phyloP scores from a whole-genome alignment of 1,140 invertebrate genomes.

The Bombus confusus region DNA sequence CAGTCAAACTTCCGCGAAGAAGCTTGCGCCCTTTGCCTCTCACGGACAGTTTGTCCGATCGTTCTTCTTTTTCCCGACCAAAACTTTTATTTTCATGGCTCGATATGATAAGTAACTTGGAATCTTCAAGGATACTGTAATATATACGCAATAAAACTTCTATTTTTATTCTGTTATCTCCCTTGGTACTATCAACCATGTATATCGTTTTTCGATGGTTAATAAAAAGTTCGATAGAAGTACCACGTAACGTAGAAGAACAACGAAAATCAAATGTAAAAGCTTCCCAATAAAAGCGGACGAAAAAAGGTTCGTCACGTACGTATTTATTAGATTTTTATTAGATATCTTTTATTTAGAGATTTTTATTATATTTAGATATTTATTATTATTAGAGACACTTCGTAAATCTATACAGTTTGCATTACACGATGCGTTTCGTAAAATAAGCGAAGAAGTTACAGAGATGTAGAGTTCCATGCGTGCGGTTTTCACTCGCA shows the following conservation, averaged over 20 bases:
- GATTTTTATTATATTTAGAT: too few species aligned
- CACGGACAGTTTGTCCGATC: not conserved
- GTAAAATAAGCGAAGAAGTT: not conserved
- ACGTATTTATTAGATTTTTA: too few species aligned
- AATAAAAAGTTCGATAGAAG: not conserved
- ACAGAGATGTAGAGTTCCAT: too few species aligned
- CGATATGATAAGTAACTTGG: not conserved
- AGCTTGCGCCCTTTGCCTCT: constrained; percentile 62
- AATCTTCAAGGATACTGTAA: not conserved
- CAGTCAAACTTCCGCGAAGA: constrained; percentile 77
- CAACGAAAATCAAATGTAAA: not conserved
- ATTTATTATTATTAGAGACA: too few species aligned
- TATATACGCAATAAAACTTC: not conserved
- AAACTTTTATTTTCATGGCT: not conserved
- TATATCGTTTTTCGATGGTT: not conserved
- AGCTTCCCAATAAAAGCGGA: too few species aligned
- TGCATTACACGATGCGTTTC: not conserved
- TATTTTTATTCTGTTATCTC: too few species aligned
- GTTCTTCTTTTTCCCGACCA: not conserved
- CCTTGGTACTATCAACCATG: not conserved
- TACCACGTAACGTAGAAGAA: not conserved
- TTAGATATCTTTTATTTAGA: too few species aligned
- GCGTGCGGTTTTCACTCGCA: too few species aligned
- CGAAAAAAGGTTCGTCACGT: too few species aligned
- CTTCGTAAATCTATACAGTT: not conserved